Base-by-base conservation (phyloP, 2,888 invertebrate genomes). In the Cheilosia grossa region DNA sequence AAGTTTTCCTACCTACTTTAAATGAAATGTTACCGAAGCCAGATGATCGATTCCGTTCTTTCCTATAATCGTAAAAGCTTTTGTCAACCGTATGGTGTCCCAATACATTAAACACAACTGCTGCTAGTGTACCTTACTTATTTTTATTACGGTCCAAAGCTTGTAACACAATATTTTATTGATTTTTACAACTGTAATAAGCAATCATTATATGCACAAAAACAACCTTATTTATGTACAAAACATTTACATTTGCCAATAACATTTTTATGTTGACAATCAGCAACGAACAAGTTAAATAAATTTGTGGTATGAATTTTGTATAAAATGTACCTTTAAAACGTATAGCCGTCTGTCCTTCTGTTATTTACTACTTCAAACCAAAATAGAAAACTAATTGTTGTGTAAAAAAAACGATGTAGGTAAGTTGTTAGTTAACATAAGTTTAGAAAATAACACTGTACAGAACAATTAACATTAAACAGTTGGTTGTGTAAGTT, bases 381-480 rank as follows among this genome's bases (percentile, higher is more conserved):
- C 10, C 44, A 63, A 69, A 42, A 13, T 58, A 27, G 13, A 54
- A 66, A 40, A 66, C 51, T 49, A 66, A 66, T 58, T 82, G 64
- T 82, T 82, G 54, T 73, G 40, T 69, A 70, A 33, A 74, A 63
- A 73, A 17, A 47, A 51, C 24, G 44, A 70, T 75, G n/a, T 78
- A 81, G 75, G 66, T 85, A 85, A 85, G 85, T 85, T 85, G 85
- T 75, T 85, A 85, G 85, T 85, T 85, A 85, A 85, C 85, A 85
- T 85, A 67, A 75, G 77, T 59, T 85, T 85, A 85, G 81, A 85
- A 75, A 70, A 59, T 27, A 30, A 54, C 24, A 61, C 44, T 85
- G 85, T 85, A 85, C 54, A 85, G 64, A 72, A 78, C 17, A 70
- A 81, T 81, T 77, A 85, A 81, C 85, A 77, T 44, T 67, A 44